Evolutionary conservation across 2,797 vertebrate species (phyloP), one percentile per base, ranked within the genome.

Genomic region (Tiaroga cobitis): DNA sequence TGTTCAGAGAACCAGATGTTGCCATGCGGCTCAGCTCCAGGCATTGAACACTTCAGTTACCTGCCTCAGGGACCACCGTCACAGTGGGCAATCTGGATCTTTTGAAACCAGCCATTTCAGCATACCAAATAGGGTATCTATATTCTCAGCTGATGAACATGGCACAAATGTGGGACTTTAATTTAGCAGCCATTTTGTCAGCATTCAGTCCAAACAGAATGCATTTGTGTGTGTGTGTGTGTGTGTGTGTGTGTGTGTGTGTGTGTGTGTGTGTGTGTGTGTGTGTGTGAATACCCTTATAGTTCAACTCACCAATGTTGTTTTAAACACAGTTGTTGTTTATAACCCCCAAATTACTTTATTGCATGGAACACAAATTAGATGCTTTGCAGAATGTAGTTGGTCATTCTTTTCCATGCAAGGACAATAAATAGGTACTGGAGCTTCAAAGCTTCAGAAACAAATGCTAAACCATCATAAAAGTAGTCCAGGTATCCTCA

Each of bases 31-130:
- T 79, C 63, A 73, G 29, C 75, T 68, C 37, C 54, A 83, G 65
- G 59, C 56, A 82, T 70, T 19, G 63, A 85, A 82, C 65, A 78
- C n/a, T 90, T 87, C 87, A 91, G 80, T 81, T 61, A 75, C 69
- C 90, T 91, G 90, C 49, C 43, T 80, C 82, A 93, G 91, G 79
- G 88, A 92, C 91, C 90, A 72, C 90, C 87, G 88, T 87, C 81
- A 85, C 78, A 86, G 90, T 11, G 51, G 78, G 34, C 70, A 77
- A 80, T 67, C 81, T 70, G 9, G 80, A 4, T 34, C 51, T 70
- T 59, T n/a, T 65, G 67, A 75, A 68, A 32, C 39, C 65, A 70
- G 54, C 75, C 26, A 16, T 18, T 24, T 29, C 72, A 83, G 75
- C 65, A 85, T 84, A 87, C 75, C 39, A 83, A 84, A 68, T 82